Evolutionary conservation across 2,888 invertebrate genomes (phyloP).

Genomic region (Panzeria rudis): DNA sequence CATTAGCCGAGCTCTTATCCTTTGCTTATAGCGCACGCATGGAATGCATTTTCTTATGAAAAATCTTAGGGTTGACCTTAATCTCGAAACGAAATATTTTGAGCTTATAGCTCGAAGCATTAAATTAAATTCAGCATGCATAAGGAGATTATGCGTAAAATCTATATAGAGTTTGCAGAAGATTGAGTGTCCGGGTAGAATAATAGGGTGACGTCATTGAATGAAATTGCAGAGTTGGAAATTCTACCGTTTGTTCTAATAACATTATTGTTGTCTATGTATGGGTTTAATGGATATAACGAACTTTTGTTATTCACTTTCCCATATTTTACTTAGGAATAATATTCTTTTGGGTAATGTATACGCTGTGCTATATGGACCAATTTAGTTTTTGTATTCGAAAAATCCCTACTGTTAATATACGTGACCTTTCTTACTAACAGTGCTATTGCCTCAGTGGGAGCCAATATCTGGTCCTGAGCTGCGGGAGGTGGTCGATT

Average conservation of each 20-base stretch:
- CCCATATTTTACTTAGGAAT: background rate
- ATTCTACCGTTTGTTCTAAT: background rate
- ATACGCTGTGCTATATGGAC: background rate
- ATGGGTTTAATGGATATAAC: background rate
- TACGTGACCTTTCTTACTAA: background rate
- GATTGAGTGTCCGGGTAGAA: constrained; percentile 32
- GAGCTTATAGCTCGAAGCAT: too few relatives aligned
- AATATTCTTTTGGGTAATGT: background rate
- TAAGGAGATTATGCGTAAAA: too few relatives aligned
- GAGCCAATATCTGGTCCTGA: too few relatives aligned
- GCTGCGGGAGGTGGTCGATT: too few relatives aligned
- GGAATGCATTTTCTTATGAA: constrained; percentile 42
- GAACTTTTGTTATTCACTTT: background rate
- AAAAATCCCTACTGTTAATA: background rate
- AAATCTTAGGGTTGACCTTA: too few relatives aligned
- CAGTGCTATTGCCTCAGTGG: too few relatives aligned
- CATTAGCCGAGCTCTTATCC: constrained; percentile 19
- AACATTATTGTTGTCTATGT: too few relatives aligned
- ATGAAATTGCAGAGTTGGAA: background rate
- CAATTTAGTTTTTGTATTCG: background rate
- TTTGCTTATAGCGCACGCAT: constrained; percentile 54
- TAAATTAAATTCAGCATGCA: too few relatives aligned
- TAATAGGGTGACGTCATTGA: background rate
- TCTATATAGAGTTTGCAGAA: constrained; percentile 35
- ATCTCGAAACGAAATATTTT: too few relatives aligned